Base-by-base conservation (phyloP, 2,888 invertebrate genomes). In the Lordiphosa andalusiaca region DNA sequence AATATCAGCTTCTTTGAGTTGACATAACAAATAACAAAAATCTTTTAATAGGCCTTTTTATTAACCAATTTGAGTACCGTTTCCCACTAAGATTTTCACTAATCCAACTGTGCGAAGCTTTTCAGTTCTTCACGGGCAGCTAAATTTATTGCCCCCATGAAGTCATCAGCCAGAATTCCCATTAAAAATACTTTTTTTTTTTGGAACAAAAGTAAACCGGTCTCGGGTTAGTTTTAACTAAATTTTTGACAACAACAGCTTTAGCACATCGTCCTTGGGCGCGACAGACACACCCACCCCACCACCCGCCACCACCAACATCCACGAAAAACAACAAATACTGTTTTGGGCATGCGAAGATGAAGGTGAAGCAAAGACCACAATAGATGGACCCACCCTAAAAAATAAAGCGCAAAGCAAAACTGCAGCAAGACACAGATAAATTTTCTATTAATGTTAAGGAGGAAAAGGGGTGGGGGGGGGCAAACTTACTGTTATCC, bases 401-500 rank as follows among this genome's bases (percentile, higher is more conserved):
- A 56, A 68, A 65, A 47, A 55, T 9, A 23, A 30, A 44, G 40
- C 16, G 39, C n/a, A 44, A 48, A 53, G 41, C 33, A 55, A 52
- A 76, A 76, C 49, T 65, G 74, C 64, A 69, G 52, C 55, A 59
- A 38, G 54, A 39, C 71, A 67, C 64, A 50, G 71, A 71, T 54
- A 63, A 57, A 55, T 65, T 42, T 50, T 58, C 38, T 60, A 51
- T 55, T 54, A 37, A 12, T 16, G 13, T 36, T 42, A 19, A 25
- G 12, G 21, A 5, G 13, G n/a, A 41, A 16, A 16, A n/a, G n/a
- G 16, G 16, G 16, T 16, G 21, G 21, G 53, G 36, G 16, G 50
- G 47, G 7, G 35, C 36, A 33, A 48, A 78, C 78, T 78, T 69
- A 78, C 78, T 66, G 64, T 82, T 84, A 57, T 78, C 78, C 78